Conservation (phyloP, 2,797 vertebrate species). For the Schizothorax lantsangensis region DNA sequence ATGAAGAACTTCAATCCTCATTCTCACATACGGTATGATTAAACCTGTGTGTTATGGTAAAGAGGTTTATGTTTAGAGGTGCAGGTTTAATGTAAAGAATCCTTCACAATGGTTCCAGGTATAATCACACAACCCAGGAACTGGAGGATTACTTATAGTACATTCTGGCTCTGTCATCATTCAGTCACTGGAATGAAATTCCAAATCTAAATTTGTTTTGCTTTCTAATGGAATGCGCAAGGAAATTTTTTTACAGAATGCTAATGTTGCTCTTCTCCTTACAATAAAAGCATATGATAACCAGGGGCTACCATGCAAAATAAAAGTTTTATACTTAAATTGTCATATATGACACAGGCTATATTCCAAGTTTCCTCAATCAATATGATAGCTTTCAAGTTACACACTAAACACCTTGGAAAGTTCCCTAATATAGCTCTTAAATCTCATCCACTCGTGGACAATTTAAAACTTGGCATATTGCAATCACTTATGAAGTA, state of each 20-base stretch:
- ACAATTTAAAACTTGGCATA: background rate
- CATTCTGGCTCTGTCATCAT: background rate
- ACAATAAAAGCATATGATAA: background rate
- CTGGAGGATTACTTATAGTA: background rate
- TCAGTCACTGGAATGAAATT: background rate
- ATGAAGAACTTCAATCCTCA: slow-evolving; percentile 4
- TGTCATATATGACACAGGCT: background rate
- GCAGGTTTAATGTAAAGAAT: background rate
- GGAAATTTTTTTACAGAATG: background rate
- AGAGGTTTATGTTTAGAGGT: background rate
- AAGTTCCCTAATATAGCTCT: background rate
- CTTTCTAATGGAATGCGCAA: background rate
- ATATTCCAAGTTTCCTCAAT: background rate
- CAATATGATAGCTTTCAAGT: background rate
- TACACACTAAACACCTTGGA: background rate
- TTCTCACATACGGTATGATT: background rate
- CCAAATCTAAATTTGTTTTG: background rate
- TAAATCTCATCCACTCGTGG: background rate
- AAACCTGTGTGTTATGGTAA: background rate
- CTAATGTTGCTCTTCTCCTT: background rate
- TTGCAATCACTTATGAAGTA: background rate
- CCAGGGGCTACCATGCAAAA: background rate
- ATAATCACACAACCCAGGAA: background rate
- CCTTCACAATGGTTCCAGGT: background rate
- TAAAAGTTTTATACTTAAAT: background rate